Conservation (phyloP, 2,113 vertebrate species). For the Natator depressus region DNA sequence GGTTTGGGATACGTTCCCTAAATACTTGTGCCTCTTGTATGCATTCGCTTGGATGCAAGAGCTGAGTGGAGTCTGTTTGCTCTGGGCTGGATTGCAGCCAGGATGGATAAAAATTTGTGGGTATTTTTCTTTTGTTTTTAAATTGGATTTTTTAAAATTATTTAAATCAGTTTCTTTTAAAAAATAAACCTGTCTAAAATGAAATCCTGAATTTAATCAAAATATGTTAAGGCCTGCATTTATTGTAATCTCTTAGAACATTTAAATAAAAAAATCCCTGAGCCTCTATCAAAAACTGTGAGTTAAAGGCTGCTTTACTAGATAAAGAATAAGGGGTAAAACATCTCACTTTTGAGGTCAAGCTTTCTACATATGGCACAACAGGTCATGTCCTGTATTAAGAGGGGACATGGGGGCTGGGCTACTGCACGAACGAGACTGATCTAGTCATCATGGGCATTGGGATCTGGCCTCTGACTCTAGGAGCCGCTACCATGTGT, state of each 20-base stretch:
- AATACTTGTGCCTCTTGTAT: neutral
- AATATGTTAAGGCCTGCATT: neutral
- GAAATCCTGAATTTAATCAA: neutral
- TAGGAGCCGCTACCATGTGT: neutral
- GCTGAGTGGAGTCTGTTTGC: neutral
- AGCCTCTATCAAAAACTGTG: neutral
- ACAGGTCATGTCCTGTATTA: neutral
- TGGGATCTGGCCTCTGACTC: neutral
- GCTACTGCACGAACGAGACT: neutral
- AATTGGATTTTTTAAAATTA: neutral
- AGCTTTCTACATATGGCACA: neutral
- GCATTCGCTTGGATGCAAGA: neutral
- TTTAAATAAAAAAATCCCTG: neutral
- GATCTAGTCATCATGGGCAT: neutral
- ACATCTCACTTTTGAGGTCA: neutral
- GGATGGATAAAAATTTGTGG: neutral
- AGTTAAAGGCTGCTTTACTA: neutral
- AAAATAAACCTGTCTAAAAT: neutral
- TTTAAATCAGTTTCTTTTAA: neutral
- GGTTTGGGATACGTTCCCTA: neutral
- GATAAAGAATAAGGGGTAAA: neutral
- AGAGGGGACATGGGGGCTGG: neutral
- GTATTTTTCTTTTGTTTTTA: neutral
- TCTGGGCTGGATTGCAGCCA: neutral
- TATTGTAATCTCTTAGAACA: neutral